Conservation (phyloP, 2,888 invertebrate genomes). For the Adelphocoris suturalis region DNA sequence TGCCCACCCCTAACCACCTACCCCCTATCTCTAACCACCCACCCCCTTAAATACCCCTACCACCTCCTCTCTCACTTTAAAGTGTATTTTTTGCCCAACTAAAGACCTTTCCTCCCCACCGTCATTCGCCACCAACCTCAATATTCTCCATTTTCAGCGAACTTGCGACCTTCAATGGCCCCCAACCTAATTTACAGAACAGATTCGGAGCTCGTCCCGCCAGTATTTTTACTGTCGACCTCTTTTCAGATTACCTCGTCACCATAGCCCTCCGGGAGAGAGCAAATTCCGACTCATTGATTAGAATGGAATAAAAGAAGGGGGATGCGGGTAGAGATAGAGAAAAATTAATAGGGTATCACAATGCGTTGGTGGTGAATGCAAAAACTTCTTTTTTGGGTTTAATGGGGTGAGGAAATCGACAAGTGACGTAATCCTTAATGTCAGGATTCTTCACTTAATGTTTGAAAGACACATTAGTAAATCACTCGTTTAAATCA, state of each 20-base stretch:
- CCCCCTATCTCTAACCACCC: too few relatives aligned
- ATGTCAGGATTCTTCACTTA: too few relatives aligned
- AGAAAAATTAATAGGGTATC: not conserved
- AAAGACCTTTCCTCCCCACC: constrained; percentile 38
- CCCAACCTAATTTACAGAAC: constrained; percentile 66
- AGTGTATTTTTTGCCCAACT: not conserved
- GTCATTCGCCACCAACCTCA: not conserved
- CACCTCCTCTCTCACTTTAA: not conserved
- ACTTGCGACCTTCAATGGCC: not conserved
- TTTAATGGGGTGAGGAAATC: constrained; percentile 8
- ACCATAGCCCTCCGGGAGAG: not conserved
- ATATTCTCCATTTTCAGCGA: constrained; percentile 20
- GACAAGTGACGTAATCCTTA: not conserved
- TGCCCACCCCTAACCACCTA: too few relatives aligned
- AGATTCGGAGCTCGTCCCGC: constrained; percentile 41
- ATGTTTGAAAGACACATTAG: too few relatives aligned
- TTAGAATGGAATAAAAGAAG: not conserved
- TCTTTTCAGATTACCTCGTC: constrained; percentile 56
- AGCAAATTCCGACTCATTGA: constrained; percentile 18
- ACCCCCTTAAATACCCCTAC: too few relatives aligned
- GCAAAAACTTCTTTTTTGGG: not conserved
- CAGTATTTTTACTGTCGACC: constrained; percentile 68
- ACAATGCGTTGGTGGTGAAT: not conserved
- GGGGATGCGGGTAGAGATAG: not conserved
- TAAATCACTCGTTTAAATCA: too few relatives aligned